Percentiles rank a stretch among this genome's conserved stretches.
Evolutionary conservation across 1,140 invertebrate species (phyloP).

Genomic region (Aphelinus certus): DNA sequence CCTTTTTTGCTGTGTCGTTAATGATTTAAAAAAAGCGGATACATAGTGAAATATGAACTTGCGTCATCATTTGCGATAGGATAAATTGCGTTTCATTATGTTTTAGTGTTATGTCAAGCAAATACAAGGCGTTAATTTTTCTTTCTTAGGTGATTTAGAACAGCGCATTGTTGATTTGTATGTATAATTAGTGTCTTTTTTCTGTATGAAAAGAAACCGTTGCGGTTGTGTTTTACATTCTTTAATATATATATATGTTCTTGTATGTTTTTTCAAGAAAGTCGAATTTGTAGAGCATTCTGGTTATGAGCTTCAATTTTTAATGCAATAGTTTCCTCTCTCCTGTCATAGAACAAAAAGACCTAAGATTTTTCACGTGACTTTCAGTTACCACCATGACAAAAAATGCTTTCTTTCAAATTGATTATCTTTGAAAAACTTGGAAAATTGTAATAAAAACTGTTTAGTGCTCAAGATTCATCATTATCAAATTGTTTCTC

Average conservation of each 20-base stretch:
- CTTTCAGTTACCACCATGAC: background rate
- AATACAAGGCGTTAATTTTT: background rate
- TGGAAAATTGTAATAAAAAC: background rate
- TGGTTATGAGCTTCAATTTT: conserved; percentile 17
- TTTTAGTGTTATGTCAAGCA: no score
- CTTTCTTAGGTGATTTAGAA: background rate
- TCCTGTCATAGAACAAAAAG: background rate
- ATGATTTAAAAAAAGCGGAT: background rate
- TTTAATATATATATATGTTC: conserved; percentile 29
- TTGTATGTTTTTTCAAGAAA: conserved; percentile 24
- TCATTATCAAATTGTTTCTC: background rate
- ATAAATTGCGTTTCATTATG: background rate
- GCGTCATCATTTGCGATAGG: background rate
- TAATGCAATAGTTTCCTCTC: background rate
- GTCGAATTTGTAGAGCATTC: conserved; percentile 18
- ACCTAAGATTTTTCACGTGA: conserved; percentile 7
- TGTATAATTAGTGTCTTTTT: conserved; percentile 18
- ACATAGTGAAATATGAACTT: background rate
- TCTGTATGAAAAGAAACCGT: conserved; percentile 18
- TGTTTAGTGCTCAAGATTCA: background rate
- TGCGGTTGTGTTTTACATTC: conserved; percentile 32
- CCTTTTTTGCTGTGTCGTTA: conserved; percentile 6
- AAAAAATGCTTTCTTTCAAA: conserved; percentile 2
- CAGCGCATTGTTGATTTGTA: conserved; percentile 35
- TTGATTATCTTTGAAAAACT: background rate